Conservation (phyloP, 2,113 vertebrate species). For the Gallinago paraguaiae region DNA sequence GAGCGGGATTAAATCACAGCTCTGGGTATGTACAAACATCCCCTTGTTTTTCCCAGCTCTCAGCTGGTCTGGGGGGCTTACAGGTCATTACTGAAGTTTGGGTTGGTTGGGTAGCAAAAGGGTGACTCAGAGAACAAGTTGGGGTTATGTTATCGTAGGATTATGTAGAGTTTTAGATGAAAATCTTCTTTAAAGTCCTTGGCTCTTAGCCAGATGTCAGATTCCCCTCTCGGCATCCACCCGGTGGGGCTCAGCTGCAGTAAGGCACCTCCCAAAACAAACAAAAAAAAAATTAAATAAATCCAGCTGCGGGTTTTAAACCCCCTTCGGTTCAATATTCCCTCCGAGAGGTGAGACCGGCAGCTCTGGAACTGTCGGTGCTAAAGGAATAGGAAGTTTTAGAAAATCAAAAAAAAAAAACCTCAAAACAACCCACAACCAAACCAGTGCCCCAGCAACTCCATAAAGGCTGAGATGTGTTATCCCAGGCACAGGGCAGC, state of each 20-base stretch:
- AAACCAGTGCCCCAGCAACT: background rate
- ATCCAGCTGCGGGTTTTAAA: background rate
- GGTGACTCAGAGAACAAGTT: slow-evolving; percentile 39
- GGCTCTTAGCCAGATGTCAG: slow-evolving; percentile 30
- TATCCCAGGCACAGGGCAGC: background rate
- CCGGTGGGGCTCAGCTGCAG: background rate
- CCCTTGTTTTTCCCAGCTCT: slow-evolving; percentile 42
- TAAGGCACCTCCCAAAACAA: background rate
- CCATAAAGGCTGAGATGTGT: background rate
- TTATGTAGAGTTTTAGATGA: slow-evolving; percentile 25
- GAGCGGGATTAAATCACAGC: background rate
- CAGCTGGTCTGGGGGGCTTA: background rate
- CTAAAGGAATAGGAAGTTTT: background rate
- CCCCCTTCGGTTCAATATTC: background rate
- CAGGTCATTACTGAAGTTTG: background rate
- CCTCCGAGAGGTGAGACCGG: background rate
- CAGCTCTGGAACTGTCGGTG: background rate
- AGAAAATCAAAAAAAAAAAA: background rate
- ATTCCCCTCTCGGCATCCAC: background rate
- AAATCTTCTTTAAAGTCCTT: slow-evolving; percentile 49
- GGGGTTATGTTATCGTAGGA: slow-evolving; percentile 42
- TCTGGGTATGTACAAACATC: background rate
- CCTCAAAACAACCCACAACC: no score
- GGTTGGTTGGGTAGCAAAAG: slow-evolving; percentile 24
- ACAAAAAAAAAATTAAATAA: background rate